Evolutionary conservation across 2,113 vertebrate genomes (phyloP), one percentile per base, ranked within the genome.

Genomic region (pig (Sus scrofa)): DNA sequence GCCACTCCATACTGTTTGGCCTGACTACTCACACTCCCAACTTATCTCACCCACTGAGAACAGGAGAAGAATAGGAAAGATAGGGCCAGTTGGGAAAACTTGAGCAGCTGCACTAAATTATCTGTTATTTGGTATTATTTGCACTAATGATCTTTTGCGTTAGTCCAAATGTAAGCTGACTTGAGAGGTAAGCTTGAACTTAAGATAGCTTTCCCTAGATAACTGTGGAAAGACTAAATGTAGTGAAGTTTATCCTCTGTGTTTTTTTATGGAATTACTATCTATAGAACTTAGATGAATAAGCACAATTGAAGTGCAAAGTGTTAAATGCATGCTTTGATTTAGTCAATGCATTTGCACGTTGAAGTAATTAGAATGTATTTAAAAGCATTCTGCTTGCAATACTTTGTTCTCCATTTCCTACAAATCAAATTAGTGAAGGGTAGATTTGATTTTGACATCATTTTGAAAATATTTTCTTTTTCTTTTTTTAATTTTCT

Each of bases 401-500:
- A 98, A 98, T 98, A 98, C 98, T 98, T 98, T 98, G 98, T 98
- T 99, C 98, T 98, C 98, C 97, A 97, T 99, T 99, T 99, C 98
- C 98, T 98, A 97, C 98, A 98, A 99, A 99, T 99, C 98, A 98
- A 99, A 99, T 99, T 99, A 99, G 98, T 97, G 97, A 98, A 96
- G 98, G 98, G 88, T 97, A 99, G 98, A 99, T 99, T 99, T 98
- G 98, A 98, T 98, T 99, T 99, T 98, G 98, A 99, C 98, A 98
- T 99, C 97, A 98, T 98, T 98, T 98, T 98, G 97, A 99, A 99
- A 99, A 98, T 99, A 98, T 98, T 99, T 99, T 98, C 98, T 98
- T 98, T 98, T 98, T 98, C 97, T 98, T 98, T 98, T 98, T 98
- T 98, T 84, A 98, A 99, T 98, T 99, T 99, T 98, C 98, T 98